Evolutionary conservation across 37 sponge, comb jelly and placozoan species (phyloP).

Genomic region (Crambe crambe): DNA sequence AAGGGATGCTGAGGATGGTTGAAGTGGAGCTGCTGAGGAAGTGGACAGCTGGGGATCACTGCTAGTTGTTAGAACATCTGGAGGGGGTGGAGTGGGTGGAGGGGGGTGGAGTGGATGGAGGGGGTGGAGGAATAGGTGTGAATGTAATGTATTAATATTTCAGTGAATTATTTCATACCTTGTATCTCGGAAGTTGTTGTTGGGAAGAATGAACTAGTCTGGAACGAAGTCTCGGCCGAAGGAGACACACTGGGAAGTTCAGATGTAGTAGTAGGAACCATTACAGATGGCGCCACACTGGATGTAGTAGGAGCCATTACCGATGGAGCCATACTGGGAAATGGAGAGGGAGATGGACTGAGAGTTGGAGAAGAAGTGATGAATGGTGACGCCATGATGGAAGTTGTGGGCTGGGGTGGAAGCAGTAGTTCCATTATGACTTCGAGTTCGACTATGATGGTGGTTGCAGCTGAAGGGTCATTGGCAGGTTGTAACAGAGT

Average conservation of each 20-base stretch:
- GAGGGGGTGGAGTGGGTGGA: neutral
- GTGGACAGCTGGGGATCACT: neutral
- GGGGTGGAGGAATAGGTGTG: neutral
- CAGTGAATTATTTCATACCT: no score
- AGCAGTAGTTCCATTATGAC: neutral
- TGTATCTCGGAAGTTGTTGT: neutral
- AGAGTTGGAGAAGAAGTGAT: neutral
- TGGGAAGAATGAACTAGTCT: neutral
- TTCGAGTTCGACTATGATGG: conserved; percentile 31
- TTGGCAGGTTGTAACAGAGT: conserved; percentile 57
- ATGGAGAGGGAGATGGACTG: neutral
- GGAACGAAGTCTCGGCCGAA: neutral
- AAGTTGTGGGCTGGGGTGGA: neutral
- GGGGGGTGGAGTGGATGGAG: neutral
- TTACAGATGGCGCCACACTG: no score
- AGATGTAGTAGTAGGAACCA: neutral
- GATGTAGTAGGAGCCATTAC: no score
- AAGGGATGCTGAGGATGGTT: neutral
- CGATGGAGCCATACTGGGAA: no score
- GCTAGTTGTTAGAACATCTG: neutral
- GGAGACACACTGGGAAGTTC: neutral
- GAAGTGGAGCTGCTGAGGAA: neutral
- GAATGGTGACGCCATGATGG: neutral
- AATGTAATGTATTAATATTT: no score
- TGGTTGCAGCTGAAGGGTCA: conserved; percentile 66